Conservation (phyloP, 2,113 vertebrate species). For the Psilopsiagon aymara region DNA sequence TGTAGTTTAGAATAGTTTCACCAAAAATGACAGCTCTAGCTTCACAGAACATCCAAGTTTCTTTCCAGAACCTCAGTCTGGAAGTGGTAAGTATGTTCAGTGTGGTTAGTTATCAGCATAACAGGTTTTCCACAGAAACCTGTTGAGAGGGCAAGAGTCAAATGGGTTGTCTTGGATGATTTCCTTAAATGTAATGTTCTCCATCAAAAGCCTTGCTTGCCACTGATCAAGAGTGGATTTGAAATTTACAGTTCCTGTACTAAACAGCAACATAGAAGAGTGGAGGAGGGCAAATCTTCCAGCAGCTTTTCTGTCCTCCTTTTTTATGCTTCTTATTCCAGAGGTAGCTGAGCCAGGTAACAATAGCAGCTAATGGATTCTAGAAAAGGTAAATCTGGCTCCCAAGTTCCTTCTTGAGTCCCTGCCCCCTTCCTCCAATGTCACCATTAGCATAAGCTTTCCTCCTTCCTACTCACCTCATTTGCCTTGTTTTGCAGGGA, state of each 20-base stretch:
- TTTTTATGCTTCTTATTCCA: neutral
- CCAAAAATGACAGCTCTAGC: neutral
- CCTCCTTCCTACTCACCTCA: neutral
- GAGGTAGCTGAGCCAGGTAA: neutral
- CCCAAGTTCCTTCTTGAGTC: neutral
- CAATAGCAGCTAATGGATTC: neutral
- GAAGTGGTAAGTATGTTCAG: neutral
- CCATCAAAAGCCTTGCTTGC: neutral
- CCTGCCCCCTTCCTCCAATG: neutral
- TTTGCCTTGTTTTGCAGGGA: neutral
- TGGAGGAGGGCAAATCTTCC: neutral
- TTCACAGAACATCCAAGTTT: neutral
- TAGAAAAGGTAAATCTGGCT: neutral
- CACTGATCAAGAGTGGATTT: neutral
- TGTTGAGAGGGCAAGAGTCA: neutral
- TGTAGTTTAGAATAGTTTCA: neutral
- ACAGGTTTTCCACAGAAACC: neutral
- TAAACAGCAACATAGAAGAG: neutral
- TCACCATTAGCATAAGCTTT: neutral
- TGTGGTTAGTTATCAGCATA: neutral
- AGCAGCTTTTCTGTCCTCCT: neutral
- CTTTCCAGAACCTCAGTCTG: neutral
- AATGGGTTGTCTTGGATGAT: neutral
- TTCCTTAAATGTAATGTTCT: neutral
- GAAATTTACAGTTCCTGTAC: neutral